phyloP scores from a whole-genome alignment of 1,140 invertebrate genomes.

The Aphelenchoides avenae region DNA sequence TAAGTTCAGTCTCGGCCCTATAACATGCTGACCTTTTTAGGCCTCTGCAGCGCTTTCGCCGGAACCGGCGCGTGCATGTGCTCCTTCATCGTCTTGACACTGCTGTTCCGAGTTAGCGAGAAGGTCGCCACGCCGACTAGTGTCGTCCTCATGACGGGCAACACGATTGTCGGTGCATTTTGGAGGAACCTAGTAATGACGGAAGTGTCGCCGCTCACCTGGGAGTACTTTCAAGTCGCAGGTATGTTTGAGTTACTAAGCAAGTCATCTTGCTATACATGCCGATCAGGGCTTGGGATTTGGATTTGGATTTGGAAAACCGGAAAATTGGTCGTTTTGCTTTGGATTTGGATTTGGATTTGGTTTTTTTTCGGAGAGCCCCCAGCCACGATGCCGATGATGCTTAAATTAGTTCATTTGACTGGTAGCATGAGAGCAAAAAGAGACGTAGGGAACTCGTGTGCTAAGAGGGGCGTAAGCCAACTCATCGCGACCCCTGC shows the following conservation, averaged over 20 bases:
- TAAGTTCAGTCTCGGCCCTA: too few relatives aligned
- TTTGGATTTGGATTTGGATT: background rate
- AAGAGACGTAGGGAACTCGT: too few relatives aligned
- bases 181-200: conserved; percentile 39
- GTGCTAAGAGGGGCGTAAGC: too few relatives aligned
- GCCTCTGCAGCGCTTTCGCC: conserved; percentile 15
- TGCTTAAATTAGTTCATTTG: too few relatives aligned
- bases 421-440: too few relatives aligned
- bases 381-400: too few relatives aligned
- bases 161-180: conserved; percentile 27
- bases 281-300: background rate
- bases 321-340: background rate
- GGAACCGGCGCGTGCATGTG: conserved; percentile 33
- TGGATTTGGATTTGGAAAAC: background rate
- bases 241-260: too few relatives aligned
- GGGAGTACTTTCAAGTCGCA: conserved; percentile 37
- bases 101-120: conserved; percentile 39
- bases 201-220: conserved; percentile 29
- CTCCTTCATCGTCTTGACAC: conserved; percentile 24
- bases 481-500: too few relatives aligned
- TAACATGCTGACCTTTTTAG: conserved; percentile 8
- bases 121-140: conserved; percentile 50
- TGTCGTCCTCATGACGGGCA: conserved; percentile 41
- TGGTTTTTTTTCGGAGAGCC: too few relatives aligned
- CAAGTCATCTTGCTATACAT: too few relatives aligned